Percentiles rank a stretch among this genome's conserved stretches.
Evolutionary conservation across 1,140 invertebrate genomes (phyloP).

Genomic region (Drosophila miranda): DNA sequence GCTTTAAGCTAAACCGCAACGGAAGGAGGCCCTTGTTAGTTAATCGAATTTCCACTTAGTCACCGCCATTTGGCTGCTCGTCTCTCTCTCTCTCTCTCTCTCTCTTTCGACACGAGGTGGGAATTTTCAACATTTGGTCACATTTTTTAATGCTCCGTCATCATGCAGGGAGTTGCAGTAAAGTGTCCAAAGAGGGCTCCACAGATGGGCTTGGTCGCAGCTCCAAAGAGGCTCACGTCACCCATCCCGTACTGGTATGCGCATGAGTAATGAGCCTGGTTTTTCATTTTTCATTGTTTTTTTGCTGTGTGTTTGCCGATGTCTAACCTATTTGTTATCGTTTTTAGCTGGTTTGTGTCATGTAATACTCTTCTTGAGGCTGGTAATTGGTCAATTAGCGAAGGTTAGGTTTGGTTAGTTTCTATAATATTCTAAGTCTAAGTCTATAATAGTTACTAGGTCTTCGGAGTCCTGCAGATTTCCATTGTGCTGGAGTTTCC

Average conservation of each 20-base stretch:
- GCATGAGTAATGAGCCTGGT: slow-evolving; percentile 76
- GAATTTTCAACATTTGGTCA: slow-evolving; percentile 12
- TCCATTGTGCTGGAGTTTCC: too few species aligned
- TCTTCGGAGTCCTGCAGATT: too few species aligned
- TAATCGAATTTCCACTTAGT: slow-evolving; percentile 58
- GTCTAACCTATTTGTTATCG: slow-evolving; percentile 39
- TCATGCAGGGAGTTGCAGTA: slow-evolving; percentile 15
- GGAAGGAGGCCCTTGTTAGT: slow-evolving; percentile 37
- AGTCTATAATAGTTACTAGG: neutral
- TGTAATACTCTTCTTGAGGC: slow-evolving; percentile 24
- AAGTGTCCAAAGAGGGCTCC: neutral
- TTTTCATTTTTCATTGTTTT: slow-evolving; percentile 38
- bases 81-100: slow-evolving; percentile 1
- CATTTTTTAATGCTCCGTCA: slow-evolving; percentile 47
- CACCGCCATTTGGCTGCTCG: slow-evolving; percentile 42
- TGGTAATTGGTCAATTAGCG: neutral
- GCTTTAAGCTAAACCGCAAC: slow-evolving; percentile 28
- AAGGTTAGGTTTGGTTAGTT: too few species aligned
- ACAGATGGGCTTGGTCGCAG: slow-evolving; percentile 21
- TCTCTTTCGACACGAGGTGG: slow-evolving; percentile 15
- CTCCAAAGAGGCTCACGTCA: slow-evolving; percentile 45
- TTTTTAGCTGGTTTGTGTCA: slow-evolving; percentile 37
- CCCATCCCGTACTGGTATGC: slow-evolving; percentile 11
- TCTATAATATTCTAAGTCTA: too few species aligned
- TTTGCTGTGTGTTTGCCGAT: slow-evolving; percentile 33